Conservation (phyloP, 2,888 invertebrate genomes). For the Pseudococcus jackbeardsleyi region DNA sequence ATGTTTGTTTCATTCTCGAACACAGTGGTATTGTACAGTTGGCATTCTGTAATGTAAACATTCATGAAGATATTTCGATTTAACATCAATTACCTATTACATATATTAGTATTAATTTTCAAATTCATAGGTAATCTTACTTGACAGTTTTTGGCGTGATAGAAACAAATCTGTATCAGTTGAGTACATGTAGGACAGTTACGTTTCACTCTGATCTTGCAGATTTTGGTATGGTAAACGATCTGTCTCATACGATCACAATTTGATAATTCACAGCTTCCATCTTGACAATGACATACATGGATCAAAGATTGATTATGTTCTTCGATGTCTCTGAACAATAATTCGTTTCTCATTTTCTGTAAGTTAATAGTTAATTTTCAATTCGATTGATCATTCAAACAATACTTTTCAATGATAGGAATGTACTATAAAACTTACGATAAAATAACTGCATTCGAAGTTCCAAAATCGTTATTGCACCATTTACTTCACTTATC, state of each 20-base stretch:
- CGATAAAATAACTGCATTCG: background rate
- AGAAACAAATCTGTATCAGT: background rate
- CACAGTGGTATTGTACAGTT: background rate
- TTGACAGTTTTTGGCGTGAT: background rate
- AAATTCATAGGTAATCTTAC: background rate
- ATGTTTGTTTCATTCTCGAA: background rate
- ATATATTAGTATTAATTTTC: background rate
- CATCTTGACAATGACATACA: background rate
- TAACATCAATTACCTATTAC: background rate
- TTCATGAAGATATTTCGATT: background rate
- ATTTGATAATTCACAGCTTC: background rate
- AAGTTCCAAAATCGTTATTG: background rate
- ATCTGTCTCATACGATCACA: background rate
- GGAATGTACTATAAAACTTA: background rate
- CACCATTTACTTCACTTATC: too few species aligned
- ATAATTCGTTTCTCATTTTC: background rate
- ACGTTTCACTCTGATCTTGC: background rate
- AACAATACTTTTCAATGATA: background rate
- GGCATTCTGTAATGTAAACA: background rate
- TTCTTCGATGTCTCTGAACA: background rate
- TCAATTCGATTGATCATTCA: background rate
- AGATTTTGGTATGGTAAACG: background rate
- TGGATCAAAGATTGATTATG: background rate
- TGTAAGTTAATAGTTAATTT: background rate
- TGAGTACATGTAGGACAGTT: background rate